phyloP scores from a whole-genome alignment of 2,113 vertebrate species.

The Ailurus styani region DNA sequence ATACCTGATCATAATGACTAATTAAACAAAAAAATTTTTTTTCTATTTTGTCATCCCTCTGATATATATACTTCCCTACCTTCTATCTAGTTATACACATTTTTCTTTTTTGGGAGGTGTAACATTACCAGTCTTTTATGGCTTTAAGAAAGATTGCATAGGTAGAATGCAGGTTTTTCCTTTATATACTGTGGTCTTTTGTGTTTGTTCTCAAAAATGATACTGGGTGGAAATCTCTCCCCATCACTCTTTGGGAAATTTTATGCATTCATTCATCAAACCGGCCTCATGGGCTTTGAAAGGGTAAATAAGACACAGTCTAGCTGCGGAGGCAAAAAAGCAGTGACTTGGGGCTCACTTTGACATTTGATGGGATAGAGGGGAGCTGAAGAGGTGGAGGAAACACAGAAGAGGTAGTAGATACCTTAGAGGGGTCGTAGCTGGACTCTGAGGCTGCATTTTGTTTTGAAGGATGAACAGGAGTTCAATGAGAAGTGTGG shows the following conservation, averaged over 20 bases:
- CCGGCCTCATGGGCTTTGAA: not conserved
- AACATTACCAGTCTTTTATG: not conserved
- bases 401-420: not conserved
- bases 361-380: not conserved
- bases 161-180: not conserved
- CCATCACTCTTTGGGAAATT: not conserved
- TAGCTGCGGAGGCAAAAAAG: not conserved
- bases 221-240: not conserved
- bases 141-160: not conserved
- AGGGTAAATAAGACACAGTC: not conserved
- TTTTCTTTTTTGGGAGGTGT: not conserved
- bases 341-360: not conserved
- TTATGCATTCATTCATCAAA: not conserved
- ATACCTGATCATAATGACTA: constrained; percentile 58
- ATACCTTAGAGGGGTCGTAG: not conserved
- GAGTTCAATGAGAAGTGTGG: not conserved
- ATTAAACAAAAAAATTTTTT: constrained; percentile 45
- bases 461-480: not conserved
- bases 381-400: not conserved
- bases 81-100: not conserved
- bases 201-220: not conserved
- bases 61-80: not conserved
- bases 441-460: not conserved
- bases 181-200: not conserved
- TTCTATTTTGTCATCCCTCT: constrained; percentile 27